Evolutionary conservation across 2,888 invertebrate genomes (phyloP), one percentile per base, ranked within the genome.

Genomic region (Lasioglossum calceatum): DNA sequence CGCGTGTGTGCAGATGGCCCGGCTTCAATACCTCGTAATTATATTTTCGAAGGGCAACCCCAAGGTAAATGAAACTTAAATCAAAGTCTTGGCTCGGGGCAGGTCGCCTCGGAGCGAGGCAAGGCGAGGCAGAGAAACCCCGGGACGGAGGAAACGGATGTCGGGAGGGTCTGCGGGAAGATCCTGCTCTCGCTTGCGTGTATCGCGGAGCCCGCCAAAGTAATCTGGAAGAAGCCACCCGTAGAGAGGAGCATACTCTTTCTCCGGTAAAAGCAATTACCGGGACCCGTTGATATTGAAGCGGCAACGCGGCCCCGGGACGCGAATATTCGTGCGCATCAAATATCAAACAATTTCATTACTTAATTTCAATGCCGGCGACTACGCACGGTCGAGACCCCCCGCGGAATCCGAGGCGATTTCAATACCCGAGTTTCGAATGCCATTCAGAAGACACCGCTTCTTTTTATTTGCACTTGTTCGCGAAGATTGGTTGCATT

Each of bases 1-100:
- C 74, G 44, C 44, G 70, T 67, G 61, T 67, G 79, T 67, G 81
- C 84, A 47, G 79, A 71, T 42, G 39, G 14, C 67, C 72, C 80
- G 80, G 58, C 83, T 83, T 87, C 81, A 83, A 89, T 91, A 89
- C 78, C 90, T 92, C 89, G 90, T 93, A 93, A 93, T 93, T 92
- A 92, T 93, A 93, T 93, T 93, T 92, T 89, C 90, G 85, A 86
- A 86, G 87, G 88, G 81, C 76, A 86, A 90, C 84, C 89, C 89
- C 91, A 89, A 92, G 93, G 91, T 92, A 92, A 93, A 93, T 92
- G 91, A 92, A 93, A 93, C 91, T 92, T 92, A 91, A 92, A 93
- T 93, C 92, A 92, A 93, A 93, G 91, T 92, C 89, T 84, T 87
- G 86, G 87, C 90, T 88, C 80, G 85, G 50, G 88, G 91, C 82